Percentiles rank a stretch among this genome's conserved stretches.
These are phyloP conservation scores for Geotrupes spiniger DNA, from an alignment of 2,888 invertebrate genomes.

Conservation along the genomic window DNA sequence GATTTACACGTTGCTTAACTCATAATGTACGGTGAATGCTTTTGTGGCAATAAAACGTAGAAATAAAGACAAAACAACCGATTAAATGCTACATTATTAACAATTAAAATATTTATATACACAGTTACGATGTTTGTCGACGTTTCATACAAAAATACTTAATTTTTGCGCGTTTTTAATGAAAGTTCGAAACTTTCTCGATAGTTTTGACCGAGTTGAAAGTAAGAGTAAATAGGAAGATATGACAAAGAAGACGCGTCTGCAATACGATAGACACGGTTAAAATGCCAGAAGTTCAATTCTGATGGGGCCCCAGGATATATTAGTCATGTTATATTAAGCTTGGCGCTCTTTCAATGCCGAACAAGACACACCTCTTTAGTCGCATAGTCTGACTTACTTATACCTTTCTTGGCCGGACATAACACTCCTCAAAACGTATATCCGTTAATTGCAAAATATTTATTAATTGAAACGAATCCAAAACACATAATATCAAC, in stretches of 20 bases:
- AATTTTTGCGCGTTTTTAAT: too few relatives aligned
- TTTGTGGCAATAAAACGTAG: too few relatives aligned
- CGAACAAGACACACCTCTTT: conserved; percentile 29
- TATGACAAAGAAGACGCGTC: conserved; percentile 14
- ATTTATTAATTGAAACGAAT: conserved; percentile 3
- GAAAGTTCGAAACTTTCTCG: too few relatives aligned
- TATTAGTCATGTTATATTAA: conserved; percentile 50
- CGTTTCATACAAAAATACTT: too few relatives aligned
- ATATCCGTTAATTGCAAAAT: not conserved
- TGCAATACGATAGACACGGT: conserved; percentile 23
- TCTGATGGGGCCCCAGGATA: conserved; percentile 47
- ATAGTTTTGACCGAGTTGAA: conserved; percentile 4
- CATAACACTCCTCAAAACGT: conserved; percentile 3
- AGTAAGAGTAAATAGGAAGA: conserved; percentile 10
- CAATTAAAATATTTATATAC: too few relatives aligned
- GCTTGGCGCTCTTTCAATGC: conserved; percentile 50
- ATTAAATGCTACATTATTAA: too few relatives aligned
- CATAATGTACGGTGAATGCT: too few relatives aligned
- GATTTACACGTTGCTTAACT: too few relatives aligned
- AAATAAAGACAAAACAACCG: too few relatives aligned
- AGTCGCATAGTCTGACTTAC: conserved; percentile 13
- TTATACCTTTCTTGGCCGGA: conserved; percentile 9
- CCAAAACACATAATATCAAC: conserved; percentile 3
- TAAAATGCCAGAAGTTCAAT: conserved; percentile 39
- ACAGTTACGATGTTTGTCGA: too few relatives aligned